Percentiles rank a stretch among this genome's conserved stretches.
Evolutionary conservation across 92 coral and sea anemone species (phyloP).

Genomic region (Umimayanthus kanabou): DNA sequence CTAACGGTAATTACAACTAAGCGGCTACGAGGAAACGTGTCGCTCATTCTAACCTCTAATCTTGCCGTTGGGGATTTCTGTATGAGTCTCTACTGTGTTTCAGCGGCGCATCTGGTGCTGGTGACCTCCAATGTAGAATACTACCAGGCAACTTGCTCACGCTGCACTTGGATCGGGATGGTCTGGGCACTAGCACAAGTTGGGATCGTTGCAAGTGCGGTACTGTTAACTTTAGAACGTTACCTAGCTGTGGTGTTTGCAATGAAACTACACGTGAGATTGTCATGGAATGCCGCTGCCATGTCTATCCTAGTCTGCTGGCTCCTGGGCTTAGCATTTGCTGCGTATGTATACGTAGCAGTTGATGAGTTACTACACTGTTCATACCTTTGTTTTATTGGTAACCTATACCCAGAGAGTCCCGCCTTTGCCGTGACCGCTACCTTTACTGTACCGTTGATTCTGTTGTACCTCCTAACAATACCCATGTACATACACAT

Average conservation of each 20-base stretch:
- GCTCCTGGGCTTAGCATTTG: not conserved
- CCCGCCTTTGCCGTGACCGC: not conserved
- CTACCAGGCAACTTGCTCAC: conserved; percentile 7
- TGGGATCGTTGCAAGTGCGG: conserved; percentile 10
- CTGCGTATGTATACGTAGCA: not conserved
- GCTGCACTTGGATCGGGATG: not conserved
- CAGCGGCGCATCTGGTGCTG: not conserved
- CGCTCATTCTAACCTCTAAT: not conserved
- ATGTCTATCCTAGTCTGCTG: not conserved
- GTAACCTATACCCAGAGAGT: conserved; percentile 18
- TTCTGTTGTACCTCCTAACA: not conserved
- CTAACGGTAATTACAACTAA: not conserved
- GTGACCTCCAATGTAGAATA: not conserved
- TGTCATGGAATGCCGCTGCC: not conserved
- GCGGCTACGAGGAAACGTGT: not conserved
- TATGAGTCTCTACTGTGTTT: conserved; percentile 22
- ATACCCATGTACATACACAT: conserved; percentile 19
- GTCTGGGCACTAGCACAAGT: conserved; percentile 14
- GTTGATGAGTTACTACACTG: not conserved
- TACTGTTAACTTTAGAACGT: conserved; percentile 14
- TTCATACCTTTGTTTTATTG: conserved; percentile 19
- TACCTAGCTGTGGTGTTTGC: conserved; percentile 10
- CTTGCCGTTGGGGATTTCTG: conserved; percentile 19
- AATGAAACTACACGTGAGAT: not conserved
- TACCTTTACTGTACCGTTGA: not conserved